Evolutionary conservation across 92 coral and sea anemone genomes (phyloP), one percentile per base, ranked within the genome.

Genomic region (Paragorgia papillata): DNA sequence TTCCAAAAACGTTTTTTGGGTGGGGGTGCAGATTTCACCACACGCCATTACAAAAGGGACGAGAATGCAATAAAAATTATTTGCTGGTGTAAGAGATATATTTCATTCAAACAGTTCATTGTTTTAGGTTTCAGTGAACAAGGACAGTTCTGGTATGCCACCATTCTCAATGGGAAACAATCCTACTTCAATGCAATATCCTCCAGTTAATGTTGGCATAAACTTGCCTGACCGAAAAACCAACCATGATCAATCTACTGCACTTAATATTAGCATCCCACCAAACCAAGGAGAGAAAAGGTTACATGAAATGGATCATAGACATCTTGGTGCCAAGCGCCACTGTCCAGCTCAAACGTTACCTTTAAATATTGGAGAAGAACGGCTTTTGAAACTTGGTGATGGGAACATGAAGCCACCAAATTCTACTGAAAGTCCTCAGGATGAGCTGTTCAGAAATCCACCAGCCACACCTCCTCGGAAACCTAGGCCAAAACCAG

Each of bases 401-500:
- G 77, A 58, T 79, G 84, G 49, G 6, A 67, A 41, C 4, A 48
- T 59, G 18, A 58, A 46, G 21, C 21, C 83, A 7, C 53, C 53
- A 46, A 28, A 10, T 56, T 22, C 62, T 56, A 56, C 28, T 20
- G 75, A 79, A 58, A 65, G 25, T 48, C 82, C 39, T 20, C 82
- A 85, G 25, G 84, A 86, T 13, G 90, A 85, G 1, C 48, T 91
- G 8, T 94, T 94, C 62, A 87, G 97, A 76, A 94, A 91, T 53
- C 98, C 97, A 18, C 85, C 86, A 39, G 86, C 88, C 41, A 84
- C 97, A 48, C 97, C 97, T 9, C 68, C 91, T 20, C 90, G 89
- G 8, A 94, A 94, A 51, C 91, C 88, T 39, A 83, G 92, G 48
- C 97, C 90, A 8, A 88, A 83, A 51, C 97, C 97, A 30, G 98